phyloP scores from a whole-genome alignment of 64 coral and sea anemone genomes.

The Porites lutea region DNA sequence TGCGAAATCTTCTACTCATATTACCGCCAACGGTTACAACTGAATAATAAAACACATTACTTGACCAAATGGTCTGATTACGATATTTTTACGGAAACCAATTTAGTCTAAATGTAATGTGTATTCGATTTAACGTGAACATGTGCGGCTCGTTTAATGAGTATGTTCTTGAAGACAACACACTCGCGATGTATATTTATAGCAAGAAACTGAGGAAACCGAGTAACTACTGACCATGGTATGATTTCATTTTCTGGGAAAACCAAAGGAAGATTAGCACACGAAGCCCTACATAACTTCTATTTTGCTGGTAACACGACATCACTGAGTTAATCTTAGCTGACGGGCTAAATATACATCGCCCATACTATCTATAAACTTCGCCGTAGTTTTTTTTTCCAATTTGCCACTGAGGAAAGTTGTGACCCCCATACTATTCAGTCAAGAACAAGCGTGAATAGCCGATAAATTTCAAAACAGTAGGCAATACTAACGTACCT shows the following conservation, averaged over 20 bases:
- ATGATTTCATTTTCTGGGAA: background rate
- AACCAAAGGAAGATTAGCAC: background rate
- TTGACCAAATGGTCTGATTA: background rate
- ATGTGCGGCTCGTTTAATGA: background rate
- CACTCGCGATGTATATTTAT: background rate
- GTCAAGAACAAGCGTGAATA: background rate
- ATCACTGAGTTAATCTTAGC: constrained; percentile 12
- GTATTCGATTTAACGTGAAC: background rate
- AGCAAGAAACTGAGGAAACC: background rate
- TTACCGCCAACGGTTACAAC: too few relatives aligned
- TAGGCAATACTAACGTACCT: background rate
- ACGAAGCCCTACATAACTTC: background rate
- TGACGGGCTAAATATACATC: background rate
- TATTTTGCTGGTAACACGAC: background rate
- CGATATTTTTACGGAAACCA: background rate
- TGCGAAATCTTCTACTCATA: too few relatives aligned
- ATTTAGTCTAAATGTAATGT: background rate
- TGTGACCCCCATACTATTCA: background rate
- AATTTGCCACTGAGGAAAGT: background rate
- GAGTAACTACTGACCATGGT: background rate
- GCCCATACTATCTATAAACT: too few relatives aligned
- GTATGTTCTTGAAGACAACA: background rate
- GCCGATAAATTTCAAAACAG: background rate
- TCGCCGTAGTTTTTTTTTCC: background rate
- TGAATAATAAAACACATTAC: background rate